Percentiles rank a stretch among this genome's conserved stretches.
phyloP scores from a whole-genome alignment of 2,113 vertebrate species.

The Mionectes macconnelli region DNA sequence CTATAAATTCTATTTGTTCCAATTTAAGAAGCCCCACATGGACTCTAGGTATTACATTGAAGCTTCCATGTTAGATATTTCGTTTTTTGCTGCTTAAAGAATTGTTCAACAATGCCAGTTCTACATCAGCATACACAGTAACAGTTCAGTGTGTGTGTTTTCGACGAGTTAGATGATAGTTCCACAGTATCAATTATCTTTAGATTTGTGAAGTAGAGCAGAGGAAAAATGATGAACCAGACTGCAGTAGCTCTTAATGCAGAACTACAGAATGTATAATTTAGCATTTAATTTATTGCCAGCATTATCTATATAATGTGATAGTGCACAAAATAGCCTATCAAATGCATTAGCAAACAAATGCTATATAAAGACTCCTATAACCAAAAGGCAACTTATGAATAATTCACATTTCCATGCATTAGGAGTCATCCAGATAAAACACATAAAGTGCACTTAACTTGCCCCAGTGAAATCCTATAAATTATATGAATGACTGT shows the following conservation, averaged over 20 bases:
- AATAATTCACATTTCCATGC: constrained; percentile 71
- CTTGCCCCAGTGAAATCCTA: constrained; percentile 47
- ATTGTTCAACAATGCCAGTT: not conserved
- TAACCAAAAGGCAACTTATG: constrained; percentile 50
- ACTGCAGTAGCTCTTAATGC: constrained; percentile 12
- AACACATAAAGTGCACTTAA: constrained; percentile 50
- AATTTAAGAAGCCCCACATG: not conserved
- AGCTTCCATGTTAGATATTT: not conserved
- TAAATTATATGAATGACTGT: constrained; percentile 58
- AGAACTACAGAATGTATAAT: constrained; percentile 65
- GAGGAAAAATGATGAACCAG: constrained; percentile 46
- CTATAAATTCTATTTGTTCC: not conserved
- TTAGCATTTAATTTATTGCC: constrained; percentile 69
- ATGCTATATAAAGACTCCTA: constrained; percentile 63
- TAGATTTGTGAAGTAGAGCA: constrained; percentile 56
- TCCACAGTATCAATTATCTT: constrained; percentile 48
- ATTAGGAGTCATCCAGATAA: constrained; percentile 63
- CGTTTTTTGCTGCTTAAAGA: not conserved
- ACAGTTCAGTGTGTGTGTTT: not conserved
- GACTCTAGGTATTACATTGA: not conserved
- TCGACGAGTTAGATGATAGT: not conserved
- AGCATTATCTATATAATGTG: constrained; percentile 43
- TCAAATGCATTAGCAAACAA: constrained; percentile 72
- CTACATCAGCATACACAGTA: not conserved
- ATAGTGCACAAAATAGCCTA: constrained; percentile 55